Conservation (phyloP, 2,113 vertebrate species). For the Tragulus kanchil region DNA sequence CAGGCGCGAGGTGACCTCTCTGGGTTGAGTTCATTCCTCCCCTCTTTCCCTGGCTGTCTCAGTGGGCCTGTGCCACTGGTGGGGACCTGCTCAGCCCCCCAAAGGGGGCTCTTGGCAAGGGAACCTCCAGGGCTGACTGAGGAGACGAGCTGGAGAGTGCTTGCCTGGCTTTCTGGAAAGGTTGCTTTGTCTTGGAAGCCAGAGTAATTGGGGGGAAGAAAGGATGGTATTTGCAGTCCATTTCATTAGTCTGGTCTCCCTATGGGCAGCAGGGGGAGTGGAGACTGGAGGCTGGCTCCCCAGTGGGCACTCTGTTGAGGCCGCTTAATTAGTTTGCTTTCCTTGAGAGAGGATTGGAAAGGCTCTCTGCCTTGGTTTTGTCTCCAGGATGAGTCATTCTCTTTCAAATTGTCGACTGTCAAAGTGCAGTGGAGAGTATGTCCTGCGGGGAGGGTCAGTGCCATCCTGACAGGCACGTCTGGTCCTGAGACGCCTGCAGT, state of each 20-base stretch:
- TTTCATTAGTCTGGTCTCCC: slow-evolving; percentile 7
- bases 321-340: slow-evolving; percentile 42
- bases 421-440: neutral
- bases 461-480: neutral
- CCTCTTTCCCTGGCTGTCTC: neutral
- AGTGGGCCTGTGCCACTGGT: neutral
- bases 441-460: neutral
- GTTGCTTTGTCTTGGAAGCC: slow-evolving; percentile 42
- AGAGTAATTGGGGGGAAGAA: slow-evolving; percentile 21
- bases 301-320: neutral
- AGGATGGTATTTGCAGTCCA: neutral
- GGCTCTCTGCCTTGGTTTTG: slow-evolving; percentile 59
- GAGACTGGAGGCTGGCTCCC: neutral
- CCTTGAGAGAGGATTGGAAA: slow-evolving; percentile 46
- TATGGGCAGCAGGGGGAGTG: neutral
- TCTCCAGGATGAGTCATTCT: slow-evolving; percentile 74
- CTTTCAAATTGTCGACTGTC: slow-evolving; percentile 32
- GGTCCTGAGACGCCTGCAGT: neutral
- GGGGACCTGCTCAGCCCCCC: neutral
- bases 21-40: neutral
- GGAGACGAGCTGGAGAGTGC: neutral
- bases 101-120: neutral
- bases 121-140: neutral
- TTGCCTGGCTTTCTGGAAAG: neutral
- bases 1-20: neutral